These are phyloP conservation scores for Drosophila anomalata DNA, from an alignment of 2,888 invertebrate species.

Conservation along the genomic window DNA sequence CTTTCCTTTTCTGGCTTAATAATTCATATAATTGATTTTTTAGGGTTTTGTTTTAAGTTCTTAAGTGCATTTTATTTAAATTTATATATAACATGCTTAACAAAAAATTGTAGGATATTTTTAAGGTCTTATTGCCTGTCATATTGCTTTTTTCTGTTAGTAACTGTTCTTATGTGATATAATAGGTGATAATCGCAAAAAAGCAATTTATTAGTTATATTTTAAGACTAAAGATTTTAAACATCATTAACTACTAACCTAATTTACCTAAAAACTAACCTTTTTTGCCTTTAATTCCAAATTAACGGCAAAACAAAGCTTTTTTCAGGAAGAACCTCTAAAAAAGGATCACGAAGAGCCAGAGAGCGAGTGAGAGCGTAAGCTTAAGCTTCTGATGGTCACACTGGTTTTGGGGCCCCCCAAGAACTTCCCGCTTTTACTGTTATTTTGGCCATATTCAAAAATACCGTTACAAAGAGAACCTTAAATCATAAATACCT, in stretches of 20 bases:
- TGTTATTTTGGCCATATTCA: neutral
- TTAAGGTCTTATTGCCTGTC: too few relatives aligned
- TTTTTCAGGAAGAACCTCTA: neutral
- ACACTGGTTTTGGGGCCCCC: too few relatives aligned
- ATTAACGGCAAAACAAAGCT: neutral
- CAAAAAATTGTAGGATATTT: too few relatives aligned
- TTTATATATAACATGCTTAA: neutral
- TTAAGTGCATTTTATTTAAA: neutral
- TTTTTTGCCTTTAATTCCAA: too few relatives aligned
- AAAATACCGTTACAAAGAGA: too few relatives aligned
- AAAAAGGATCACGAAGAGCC: neutral
- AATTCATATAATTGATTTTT: neutral
- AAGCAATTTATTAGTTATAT: too few relatives aligned
- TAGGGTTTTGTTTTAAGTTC: neutral
- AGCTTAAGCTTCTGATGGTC: neutral
- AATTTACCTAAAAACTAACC: too few relatives aligned
- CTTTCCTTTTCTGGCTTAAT: slow-evolving; percentile 4
- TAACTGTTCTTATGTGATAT: too few relatives aligned
- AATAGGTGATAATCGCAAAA: too few relatives aligned
- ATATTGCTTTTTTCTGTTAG: too few relatives aligned
- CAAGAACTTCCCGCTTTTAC: neutral
- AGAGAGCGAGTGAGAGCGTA: neutral
- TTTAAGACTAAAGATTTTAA: too few relatives aligned
- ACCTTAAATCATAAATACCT: neutral
- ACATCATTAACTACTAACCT: too few relatives aligned